Base-by-base conservation (phyloP, 1,140 invertebrate genomes). In the Ladona fulva region DNA sequence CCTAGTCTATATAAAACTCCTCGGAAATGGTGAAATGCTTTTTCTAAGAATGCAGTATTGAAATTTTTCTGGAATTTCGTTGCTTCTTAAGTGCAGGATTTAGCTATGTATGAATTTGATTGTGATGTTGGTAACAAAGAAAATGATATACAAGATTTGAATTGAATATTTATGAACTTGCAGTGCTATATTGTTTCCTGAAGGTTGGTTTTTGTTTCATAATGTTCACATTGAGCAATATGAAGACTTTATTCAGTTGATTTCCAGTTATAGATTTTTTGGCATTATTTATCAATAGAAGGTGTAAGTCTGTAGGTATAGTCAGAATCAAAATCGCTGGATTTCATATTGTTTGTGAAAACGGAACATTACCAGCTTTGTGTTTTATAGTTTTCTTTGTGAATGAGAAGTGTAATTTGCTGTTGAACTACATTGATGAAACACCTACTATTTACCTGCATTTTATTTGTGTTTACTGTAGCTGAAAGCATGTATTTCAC, bases 21-120 rank as follows among this genome's bases (percentile, higher is more conserved):
- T 66, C 14, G 52, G 52, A 66, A 66, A 66, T 66, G 52, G 52
- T 66, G 52, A 66, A 66, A 66, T 66, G 52, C 52, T 66, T 66
- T 66, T 66, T 22, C 14, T 66, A 66, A 6, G 14, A 19, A 66
- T 66, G 14, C 52, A 66, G 14, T 66, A 22, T 66, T 66, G 3
- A 66, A 66, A 3, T 3, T 66, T 16, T 66, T 16, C n/a, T 6
- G 14, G 14, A 66, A 66, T 66, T 66, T 6, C 8, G 1, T 37
- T 37, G 8, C 29, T 66, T 66, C 14, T 19, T 12, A 66, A 22
- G n/a, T 66, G 16, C n/a, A 66, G 52, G 52, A 19, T 22, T 12
- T 66, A 66, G 14, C n/a, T 3, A 12, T 66, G 52, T 19, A 66
- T 16, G 52, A 66, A 22, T 19, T 66, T 16, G 16, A 16, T 66